Base-by-base conservation (phyloP, 2,113 vertebrate species). In the Perognathus longimembris region DNA sequence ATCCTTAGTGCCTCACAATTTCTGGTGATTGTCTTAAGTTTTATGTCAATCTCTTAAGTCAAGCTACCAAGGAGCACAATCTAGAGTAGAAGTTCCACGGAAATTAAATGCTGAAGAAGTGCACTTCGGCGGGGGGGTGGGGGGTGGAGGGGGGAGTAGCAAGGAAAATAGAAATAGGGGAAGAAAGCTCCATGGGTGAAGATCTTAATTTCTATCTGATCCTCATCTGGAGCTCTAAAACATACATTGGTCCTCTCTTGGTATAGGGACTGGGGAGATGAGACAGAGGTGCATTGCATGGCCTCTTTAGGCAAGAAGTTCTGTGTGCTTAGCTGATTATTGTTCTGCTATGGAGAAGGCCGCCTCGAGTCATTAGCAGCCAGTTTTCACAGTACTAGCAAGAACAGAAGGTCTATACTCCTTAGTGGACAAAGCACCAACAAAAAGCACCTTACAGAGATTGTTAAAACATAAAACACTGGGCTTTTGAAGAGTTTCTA, bases 1-100 rank as follows among this genome's bases (percentile, higher is more conserved):
- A 40, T 79, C 70, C 40, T 93, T 28, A 59, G 5, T 90, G 83
- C 34, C 28, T 75, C 28, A 73, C 91, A 83, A 74, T 54, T 92
- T 89, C 22, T 28, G 22, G 38, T 63, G 12, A 76, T 45, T n/a
- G 12, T 82, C 78, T 92, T 87, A 2, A 54, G 11, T 54, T 54
- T 2, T 4, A 3, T 54, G 50, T 54, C 4, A 14, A 54, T 54
- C 4, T 54, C 50, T 54, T 54, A 61, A 61, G 59, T 61, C 59
- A 22, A 45, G 54, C 61, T 78, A n/a, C 45, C 32, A 14, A 83
- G 63, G 66, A 40, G 15, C 34, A 38, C 1, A n/a, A 11, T 22
- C 45, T 12, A 63, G 69, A n/a, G 24, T 22, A 36, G 12, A 7
- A 30, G 57, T 71, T 36, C 63, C 38, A 0, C 30, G 28, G 92